phyloP scores from a whole-genome alignment of 2,797 vertebrate genomes.

The Peromyscus eremicus region DNA sequence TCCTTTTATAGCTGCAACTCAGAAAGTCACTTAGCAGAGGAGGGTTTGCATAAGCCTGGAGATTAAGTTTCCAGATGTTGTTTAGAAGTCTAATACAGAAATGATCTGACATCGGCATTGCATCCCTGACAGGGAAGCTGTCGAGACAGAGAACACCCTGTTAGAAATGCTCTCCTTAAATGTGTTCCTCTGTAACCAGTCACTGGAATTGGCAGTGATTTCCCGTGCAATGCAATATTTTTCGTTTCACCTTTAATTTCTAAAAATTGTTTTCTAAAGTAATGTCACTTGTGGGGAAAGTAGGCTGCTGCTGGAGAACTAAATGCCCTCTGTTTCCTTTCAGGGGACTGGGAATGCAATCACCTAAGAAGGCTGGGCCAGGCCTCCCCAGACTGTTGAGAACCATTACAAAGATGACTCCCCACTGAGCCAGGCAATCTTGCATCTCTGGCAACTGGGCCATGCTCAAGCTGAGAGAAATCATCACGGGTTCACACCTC shows the following conservation, averaged over 20 bases:
- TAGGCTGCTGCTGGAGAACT: background rate
- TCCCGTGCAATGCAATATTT: constrained; percentile 1
- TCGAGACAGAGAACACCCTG: background rate
- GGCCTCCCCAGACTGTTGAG: background rate
- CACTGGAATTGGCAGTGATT: constrained; percentile 49
- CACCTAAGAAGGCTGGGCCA: background rate
- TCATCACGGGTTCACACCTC: background rate
- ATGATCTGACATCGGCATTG: constrained; percentile 33
- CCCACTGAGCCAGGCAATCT: background rate
- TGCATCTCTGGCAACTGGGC: constrained; percentile 31
- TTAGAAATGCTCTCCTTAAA: constrained; percentile 47
- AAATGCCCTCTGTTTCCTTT: constrained; percentile 38
- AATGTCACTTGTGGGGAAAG: constrained; percentile 51
- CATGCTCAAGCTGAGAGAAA: background rate
- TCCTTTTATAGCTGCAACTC: constrained; percentile 46
- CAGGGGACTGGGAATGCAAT: background rate
- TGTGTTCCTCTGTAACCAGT: constrained; percentile 2
- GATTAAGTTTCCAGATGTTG: constrained; percentile 65
- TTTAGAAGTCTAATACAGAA: constrained; percentile 67
- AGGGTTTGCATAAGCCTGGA: constrained; percentile 13
- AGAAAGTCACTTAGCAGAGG: constrained; percentile 42
- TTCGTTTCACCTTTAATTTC: constrained; percentile 70
- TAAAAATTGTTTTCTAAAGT: constrained; percentile 33
- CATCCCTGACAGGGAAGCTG: constrained; percentile 1
- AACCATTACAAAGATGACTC: constrained; percentile 30